Percentiles rank a stretch among this genome's conserved stretches.
phyloP scores from a whole-genome alignment of 2,888 invertebrate genomes.

The Macrostomum cliftonense region DNA sequence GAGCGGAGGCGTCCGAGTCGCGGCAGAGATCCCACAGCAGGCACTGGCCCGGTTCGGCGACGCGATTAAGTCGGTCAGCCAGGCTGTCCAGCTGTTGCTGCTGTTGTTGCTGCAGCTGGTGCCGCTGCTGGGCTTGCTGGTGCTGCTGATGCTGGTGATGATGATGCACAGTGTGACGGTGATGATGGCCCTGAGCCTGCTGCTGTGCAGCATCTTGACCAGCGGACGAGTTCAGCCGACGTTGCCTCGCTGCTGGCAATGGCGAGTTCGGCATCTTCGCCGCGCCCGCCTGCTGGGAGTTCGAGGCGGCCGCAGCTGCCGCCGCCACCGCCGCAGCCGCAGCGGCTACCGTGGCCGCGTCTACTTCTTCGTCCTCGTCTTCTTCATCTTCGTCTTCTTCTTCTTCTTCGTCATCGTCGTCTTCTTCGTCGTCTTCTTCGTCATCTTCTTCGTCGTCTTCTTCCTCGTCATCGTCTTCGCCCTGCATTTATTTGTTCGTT shows the following conservation, averaged over 20 bases:
- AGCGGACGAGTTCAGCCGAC: neutral
- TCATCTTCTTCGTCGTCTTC: neutral
- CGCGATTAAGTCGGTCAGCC: slow-evolving; percentile 14
- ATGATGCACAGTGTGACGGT: neutral
- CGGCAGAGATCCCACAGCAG: neutral
- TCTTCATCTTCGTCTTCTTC: neutral
- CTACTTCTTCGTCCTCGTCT: neutral
- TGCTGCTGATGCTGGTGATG: slow-evolving; percentile 18
- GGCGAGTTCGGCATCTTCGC: too few species aligned
- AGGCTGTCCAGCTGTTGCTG: slow-evolving; percentile 33
- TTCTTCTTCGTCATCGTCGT: too few species aligned
- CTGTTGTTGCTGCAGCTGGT: slow-evolving; percentile 19
- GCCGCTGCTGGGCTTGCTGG: slow-evolving; percentile 17
- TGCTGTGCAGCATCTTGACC: too few species aligned
- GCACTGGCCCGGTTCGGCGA: slow-evolving; percentile 3
- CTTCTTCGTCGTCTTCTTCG: too few species aligned
- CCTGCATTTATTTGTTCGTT: too few species aligned
- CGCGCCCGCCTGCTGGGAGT: too few species aligned
- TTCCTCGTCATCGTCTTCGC: slow-evolving; percentile 58
- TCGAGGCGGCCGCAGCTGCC: too few species aligned
- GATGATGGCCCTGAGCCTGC: too few species aligned
- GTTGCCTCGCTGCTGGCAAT: too few species aligned
- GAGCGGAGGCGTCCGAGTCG: neutral
- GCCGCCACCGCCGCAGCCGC: too few species aligned
- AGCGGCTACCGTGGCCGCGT: too few species aligned